Evolutionary conservation across 2,797 vertebrate species (phyloP), one percentile per base, ranked within the genome.

Genomic region (Neosalanx taihuensis): DNA sequence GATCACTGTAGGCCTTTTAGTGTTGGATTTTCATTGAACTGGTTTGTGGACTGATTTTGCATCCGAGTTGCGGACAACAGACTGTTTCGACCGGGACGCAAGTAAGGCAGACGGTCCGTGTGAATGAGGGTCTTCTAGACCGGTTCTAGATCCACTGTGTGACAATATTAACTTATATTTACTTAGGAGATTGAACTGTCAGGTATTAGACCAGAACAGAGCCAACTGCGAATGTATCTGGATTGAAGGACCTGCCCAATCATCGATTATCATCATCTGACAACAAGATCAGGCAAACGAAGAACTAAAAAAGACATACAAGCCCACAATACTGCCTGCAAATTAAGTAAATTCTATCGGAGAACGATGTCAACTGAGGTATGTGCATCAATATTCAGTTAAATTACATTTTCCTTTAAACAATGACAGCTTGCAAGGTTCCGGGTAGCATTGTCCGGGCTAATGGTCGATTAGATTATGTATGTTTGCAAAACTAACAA

Each of bases 61-160:
- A 62, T 18, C n/a, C 17, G 33, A 65, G 35, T 65, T 41, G 64
- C 35, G 26, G 64, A 65, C 64, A 65, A 41, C 37, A 64, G 63
- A 41, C 35, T 64, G 63, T 64, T 23, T 46, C 23, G 37, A 29
- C 29, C 29, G 2, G 17, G 49, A 4, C 49, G 49, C 49, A 51
- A 15, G 49, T 51, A 51, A 46, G 18, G 51, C 51, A 56, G 18
- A 56, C 51, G 51, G 6, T 56, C 51, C 15, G 4, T 56, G 18
- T n/a, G 51, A 56, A 56, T n/a, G 51, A 56, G 18, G 51, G 4
- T 56, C 1, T n/a, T 56, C 15, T 17, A 56, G 15, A 56, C 51
- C 18, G 17, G 18, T 17, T 56, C 6, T 9, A 46, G 41, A 17
- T n/a, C 3, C 51, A 56, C 51, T n/a, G 17, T 56, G 51, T 56